Percentiles rank a stretch among this genome's conserved stretches.
These are phyloP conservation scores for Cryptoblepharus egeriae DNA, from an alignment of 2,797 vertebrate genomes.

Conservation along the genomic window DNA sequence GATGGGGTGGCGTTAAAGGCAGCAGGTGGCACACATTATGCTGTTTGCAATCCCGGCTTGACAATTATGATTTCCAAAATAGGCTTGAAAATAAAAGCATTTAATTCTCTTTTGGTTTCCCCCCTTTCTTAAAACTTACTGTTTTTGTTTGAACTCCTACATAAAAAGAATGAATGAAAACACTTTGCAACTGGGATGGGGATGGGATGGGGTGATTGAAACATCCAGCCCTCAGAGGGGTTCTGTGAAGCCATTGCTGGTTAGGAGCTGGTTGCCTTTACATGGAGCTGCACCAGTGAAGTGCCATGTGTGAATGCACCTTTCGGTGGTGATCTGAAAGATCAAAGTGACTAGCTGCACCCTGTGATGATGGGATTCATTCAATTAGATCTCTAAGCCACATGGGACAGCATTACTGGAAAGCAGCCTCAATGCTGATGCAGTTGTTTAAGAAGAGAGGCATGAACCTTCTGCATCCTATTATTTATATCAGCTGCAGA, in stretches of 20 bases:
- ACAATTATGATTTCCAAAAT: conserved; percentile 28
- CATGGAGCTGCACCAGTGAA: no score
- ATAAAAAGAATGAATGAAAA: neutral
- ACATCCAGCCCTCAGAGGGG: neutral
- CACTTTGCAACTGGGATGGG: neutral
- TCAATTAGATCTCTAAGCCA: neutral
- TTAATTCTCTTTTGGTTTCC: neutral
- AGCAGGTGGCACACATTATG: conserved; percentile 22
- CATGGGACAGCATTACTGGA: neutral
- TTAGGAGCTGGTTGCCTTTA: no score
- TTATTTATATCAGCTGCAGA: no score
- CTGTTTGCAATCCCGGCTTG: conserved; percentile 12
- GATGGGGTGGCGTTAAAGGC: conserved; percentile 8
- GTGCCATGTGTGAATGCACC: neutral
- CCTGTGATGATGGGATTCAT: no score
- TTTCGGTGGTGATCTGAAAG: neutral
- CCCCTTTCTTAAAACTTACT: neutral
- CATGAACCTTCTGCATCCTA: no score
- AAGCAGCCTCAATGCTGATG: no score
- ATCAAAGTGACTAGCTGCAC: neutral
- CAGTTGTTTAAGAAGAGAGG: no score
- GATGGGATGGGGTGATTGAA: neutral
- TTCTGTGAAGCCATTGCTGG: neutral
- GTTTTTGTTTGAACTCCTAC: conserved; percentile 15
- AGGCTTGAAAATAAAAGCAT: neutral